Evolutionary conservation across 2,888 invertebrate species (phyloP), one percentile per base, ranked within the genome.

Genomic region (Drosophila quasianomalipes): DNA sequence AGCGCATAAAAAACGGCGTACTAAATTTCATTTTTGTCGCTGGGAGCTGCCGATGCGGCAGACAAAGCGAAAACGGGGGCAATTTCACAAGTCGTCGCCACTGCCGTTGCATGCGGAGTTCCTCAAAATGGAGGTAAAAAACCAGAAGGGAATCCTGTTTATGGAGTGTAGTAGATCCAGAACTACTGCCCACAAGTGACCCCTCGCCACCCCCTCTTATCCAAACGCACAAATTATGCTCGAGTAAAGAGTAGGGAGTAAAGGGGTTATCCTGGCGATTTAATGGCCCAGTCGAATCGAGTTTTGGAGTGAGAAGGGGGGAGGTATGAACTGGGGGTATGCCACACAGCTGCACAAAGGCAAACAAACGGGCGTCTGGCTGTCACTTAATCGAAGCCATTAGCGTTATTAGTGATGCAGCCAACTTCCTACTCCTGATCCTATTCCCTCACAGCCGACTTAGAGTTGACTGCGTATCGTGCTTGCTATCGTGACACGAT

Each of bases 381-480:
- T 86, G 89, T 88, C 87, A 89, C 88, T 89, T 89, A 88, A 88
- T 88, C 87, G 86, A 88, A 89, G 79, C 87, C 90, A 88, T 88
- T 88, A 88, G 90, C 84, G 84, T 88, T 88, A 88, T 88, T 88
- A 89, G 86, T 82, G 73, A 70, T 41, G 54, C 52, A 54, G 57
- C 10, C 35, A 35, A 22, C 5, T 5, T 31, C 44, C 31, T 31
- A 44, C 44, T 14, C 26, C 44, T 22, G 44, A 44, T 58, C 41
- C 12, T 26, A 6, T 22, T 12, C 2, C n/a, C 16, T 16, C 2
- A 31, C 12, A 31, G 16, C 9, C 14, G 9, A 12, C 41, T 58
- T 58, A 16, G 30, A 39, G 57, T 31, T 41, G 30, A 30, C 9
- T 1, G 9, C 31, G 31, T 44, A 16, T 58, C 52, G n/a, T 28